Conservation (phyloP, 2,113 vertebrate species). For the Sigmodon hispidus region DNA sequence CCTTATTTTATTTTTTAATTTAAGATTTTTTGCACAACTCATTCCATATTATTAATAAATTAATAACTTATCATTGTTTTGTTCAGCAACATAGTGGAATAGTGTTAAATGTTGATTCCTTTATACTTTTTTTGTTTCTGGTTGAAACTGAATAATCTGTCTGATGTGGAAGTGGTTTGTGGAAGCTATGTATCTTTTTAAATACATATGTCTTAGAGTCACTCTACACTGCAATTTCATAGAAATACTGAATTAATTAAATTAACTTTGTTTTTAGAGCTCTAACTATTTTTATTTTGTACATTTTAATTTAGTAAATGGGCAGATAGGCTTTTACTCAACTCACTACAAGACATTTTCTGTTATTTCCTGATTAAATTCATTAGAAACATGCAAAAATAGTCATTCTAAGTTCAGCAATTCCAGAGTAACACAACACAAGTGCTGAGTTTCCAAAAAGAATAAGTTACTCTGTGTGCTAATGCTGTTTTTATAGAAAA, state of each 20-base stretch:
- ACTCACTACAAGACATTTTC: neutral
- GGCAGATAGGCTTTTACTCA: neutral
- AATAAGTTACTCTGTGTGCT: neutral
- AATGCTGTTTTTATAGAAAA: neutral
- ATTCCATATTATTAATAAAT: constrained; percentile 18
- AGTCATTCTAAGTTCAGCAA: neutral
- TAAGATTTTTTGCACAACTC: neutral
- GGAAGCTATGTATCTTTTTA: neutral
- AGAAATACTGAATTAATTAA: neutral
- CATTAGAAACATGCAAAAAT: constrained; percentile 27
- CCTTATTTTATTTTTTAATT: neutral
- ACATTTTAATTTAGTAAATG: constrained; percentile 36
- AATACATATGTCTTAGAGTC: neutral
- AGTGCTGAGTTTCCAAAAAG: neutral
- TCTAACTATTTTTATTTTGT: neutral
- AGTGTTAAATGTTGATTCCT: neutral
- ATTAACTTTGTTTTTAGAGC: neutral
- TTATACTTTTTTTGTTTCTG: neutral
- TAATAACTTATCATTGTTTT: neutral
- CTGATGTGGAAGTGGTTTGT: neutral
- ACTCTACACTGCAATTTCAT: neutral
- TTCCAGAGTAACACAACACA: neutral
- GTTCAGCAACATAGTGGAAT: neutral
- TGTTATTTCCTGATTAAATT: neutral
- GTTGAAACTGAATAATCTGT: neutral